Evolutionary conservation across 2,888 invertebrate genomes (phyloP).

Genomic region (Hedychridium roseum): DNA sequence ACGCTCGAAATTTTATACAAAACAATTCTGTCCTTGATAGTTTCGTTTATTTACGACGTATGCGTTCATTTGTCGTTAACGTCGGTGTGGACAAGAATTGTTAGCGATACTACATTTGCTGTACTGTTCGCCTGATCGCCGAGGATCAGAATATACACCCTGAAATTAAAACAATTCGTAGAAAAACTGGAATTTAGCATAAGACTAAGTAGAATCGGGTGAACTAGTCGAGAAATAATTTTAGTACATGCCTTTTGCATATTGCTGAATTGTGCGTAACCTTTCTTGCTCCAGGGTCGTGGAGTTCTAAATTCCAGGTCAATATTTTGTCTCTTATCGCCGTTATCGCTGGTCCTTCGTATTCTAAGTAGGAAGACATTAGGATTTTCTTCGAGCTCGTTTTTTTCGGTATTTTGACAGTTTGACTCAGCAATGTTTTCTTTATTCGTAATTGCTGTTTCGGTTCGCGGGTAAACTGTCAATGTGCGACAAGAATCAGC

Average conservation of each 20-base stretch:
- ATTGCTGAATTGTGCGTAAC: background rate
- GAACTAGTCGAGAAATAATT: no score
- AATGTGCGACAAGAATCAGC: background rate
- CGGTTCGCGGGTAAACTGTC: background rate
- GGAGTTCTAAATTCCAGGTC: conserved; percentile 53
- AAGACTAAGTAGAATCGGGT: conserved; percentile 11
- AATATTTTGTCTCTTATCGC: conserved; percentile 41
- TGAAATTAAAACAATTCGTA: no score
- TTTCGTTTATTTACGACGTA: no score
- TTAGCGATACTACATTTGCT: no score
- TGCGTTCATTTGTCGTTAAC: no score
- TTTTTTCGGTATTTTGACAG: conserved; percentile 7
- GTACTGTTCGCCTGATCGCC: no score
- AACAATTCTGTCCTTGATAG: no score
- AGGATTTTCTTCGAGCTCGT: conserved; percentile 50
- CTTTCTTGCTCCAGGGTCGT: conserved; percentile 46
- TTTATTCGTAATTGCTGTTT: background rate
- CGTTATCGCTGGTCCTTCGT: conserved; percentile 36
- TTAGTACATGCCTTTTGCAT: background rate
- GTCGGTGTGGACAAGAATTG: no score
- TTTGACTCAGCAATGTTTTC: background rate
- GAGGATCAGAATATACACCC: no score
- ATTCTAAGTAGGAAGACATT: conserved; percentile 54
- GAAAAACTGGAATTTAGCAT: conserved; percentile 9
- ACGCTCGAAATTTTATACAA: no score